A percentile compares a stretch with the other conserved stretches of the same genome.
Evolutionary conservation across 2,113 vertebrate species (phyloP).

Genomic region (Amia ocellicauda): DNA sequence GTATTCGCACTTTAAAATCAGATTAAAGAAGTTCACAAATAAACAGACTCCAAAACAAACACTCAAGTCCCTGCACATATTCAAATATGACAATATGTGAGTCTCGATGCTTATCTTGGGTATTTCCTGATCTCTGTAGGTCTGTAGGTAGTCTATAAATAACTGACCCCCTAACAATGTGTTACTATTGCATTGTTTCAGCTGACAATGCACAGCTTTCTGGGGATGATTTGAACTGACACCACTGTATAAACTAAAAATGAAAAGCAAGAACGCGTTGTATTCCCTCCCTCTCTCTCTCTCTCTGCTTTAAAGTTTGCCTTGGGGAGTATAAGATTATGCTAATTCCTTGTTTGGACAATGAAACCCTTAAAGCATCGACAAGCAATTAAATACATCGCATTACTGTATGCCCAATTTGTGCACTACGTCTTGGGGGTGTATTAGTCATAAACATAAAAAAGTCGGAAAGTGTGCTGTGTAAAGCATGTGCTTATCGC

Average conservation of each 20-base stretch:
- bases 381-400: neutral
- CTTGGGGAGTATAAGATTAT: neutral
- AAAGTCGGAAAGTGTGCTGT: too few species aligned
- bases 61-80: too few species aligned
- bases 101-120: neutral
- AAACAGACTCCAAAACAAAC: too few species aligned
- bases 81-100: too few species aligned
- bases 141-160: neutral
- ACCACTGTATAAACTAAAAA: neutral
- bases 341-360: neutral
- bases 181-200: constrained; percentile 6
- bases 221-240: neutral
- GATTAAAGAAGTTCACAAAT: too few species aligned
- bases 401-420: neutral
- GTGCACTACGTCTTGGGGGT: too few species aligned
- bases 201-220: neutral
- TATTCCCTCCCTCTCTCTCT: neutral
- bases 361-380: neutral
- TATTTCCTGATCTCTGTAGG: neutral
- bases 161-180: neutral
- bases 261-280: neutral
- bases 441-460: too few species aligned
- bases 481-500: too few species aligned
- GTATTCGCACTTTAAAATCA: too few species aligned
- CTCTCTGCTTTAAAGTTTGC: constrained; percentile 1